phyloP scores from a whole-genome alignment of 2,797 vertebrate species.

The Corythornis leucogaster region DNA sequence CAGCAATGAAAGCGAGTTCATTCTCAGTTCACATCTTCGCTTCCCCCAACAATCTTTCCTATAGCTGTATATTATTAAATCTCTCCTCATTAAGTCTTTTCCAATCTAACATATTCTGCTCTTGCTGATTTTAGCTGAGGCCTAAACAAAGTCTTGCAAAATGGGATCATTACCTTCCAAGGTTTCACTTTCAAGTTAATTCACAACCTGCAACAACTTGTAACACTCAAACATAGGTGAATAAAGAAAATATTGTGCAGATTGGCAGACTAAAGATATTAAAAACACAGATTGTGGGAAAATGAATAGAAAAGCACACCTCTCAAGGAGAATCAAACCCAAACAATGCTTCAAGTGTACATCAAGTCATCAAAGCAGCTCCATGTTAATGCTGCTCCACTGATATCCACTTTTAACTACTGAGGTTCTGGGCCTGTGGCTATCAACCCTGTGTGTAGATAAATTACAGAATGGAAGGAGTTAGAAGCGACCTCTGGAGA shows the following conservation, averaged over 20 bases:
- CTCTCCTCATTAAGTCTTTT: neutral
- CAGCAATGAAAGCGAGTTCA: neutral
- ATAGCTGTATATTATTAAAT: neutral
- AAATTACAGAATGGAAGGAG: neutral
- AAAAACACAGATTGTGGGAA: neutral
- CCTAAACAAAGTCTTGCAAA: conserved; percentile 2
- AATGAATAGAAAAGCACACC: neutral
- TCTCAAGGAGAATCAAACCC: neutral
- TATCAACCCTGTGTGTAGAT: neutral
- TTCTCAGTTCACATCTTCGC: neutral
- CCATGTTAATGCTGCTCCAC: neutral
- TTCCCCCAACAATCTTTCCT: neutral
- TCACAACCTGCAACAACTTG: neutral
- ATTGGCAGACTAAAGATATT: neutral
- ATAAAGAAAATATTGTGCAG: neutral
- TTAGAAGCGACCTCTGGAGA: neutral
- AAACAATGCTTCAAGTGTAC: neutral
- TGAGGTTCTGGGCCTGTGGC: neutral
- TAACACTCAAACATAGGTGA: neutral
- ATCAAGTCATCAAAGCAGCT: neutral
- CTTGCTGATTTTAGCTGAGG: neutral
- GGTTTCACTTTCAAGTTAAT: conserved; percentile 2
- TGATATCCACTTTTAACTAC: neutral
- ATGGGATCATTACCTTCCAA: neutral
- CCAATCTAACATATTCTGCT: neutral